Base-by-base conservation (phyloP, 2,888 invertebrate species). In the Blastobasis adustella region DNA sequence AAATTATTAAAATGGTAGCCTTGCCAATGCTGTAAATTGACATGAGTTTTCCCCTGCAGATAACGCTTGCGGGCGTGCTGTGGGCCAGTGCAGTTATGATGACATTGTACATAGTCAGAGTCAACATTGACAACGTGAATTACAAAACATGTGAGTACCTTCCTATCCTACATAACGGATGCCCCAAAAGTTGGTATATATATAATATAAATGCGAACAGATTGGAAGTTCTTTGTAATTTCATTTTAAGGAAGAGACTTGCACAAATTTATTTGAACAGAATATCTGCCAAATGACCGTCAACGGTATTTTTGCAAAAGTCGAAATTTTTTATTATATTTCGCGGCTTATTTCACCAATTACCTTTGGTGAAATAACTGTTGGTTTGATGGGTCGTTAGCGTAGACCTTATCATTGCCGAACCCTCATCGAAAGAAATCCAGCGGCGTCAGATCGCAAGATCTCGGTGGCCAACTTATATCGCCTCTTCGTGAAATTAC, bases 81-180 rank as follows among this genome's bases (percentile, higher is more conserved):
- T 91, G 91, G 91, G 90, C 90, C 1, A 69, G 87, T 5, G 67
- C 78, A 5, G 85, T 90, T 9, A 80, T 91, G 66, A 62, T 85
- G 59, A 77, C 84, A 55, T 72, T 91, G 48, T 89, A 86, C 66
- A 74, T 87, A 53, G 90, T 91, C 5, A 79, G 91, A 52, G 67
- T 79, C 49, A 90, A 91, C 59, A 76, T 90, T 43, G 77, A 89
- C 60, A 88, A 89, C 50, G 75, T 83, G 56, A 84, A 90, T 59
- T 79, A 79, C 54, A 87, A 90, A 6, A 87, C 90, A 51, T 91
- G 91, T 89, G 63, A 86, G 89, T 79, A 59, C 23, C 40, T 44
- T 40, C 6, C 41, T 40, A 40, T 40, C n/a, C 45, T 43, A 45
- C 23, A 23, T 23, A 23, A 23, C 23, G 23, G 23, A 3, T 23